These are phyloP conservation scores for Hyles euphorbiae DNA, from an alignment of 1,140 invertebrate species.

Conservation along the genomic window DNA sequence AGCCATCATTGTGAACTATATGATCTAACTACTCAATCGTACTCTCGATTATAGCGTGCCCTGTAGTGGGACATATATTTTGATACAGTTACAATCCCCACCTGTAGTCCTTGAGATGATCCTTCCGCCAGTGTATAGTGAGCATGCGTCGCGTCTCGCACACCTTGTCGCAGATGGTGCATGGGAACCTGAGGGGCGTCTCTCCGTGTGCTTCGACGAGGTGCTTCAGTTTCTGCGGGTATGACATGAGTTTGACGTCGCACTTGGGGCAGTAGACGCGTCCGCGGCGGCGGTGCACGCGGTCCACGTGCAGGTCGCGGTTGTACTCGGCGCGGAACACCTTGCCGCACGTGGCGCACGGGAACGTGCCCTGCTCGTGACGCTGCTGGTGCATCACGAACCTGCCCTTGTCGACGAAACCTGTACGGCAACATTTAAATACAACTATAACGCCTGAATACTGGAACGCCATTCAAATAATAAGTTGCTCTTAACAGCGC, in stretches of 20 bases:
- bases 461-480: too few species aligned
- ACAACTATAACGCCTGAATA: too few species aligned
- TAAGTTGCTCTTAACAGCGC: too few species aligned
- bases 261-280: constrained; percentile 62
- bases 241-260: constrained; percentile 54
- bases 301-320: constrained; percentile 56
- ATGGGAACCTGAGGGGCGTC: constrained; percentile 67
- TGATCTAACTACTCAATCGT: too few species aligned
- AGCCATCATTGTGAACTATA: not conserved
- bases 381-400: constrained; percentile 67
- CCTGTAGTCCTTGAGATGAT: constrained; percentile 60
- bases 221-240: constrained; percentile 62
- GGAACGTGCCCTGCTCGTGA: constrained; percentile 59
- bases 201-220: constrained; percentile 70
- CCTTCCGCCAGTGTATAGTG: constrained; percentile 57
- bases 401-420: constrained; percentile 71
- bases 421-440: not conserved
- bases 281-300: constrained; percentile 53
- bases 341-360: constrained; percentile 71
- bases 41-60: too few species aligned
- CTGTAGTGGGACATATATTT: not conserved
- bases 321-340: constrained; percentile 55
- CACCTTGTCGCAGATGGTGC: constrained; percentile 65
- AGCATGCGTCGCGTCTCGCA: constrained; percentile 71
- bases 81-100: constrained; percentile 7